These are phyloP conservation scores for Anguilla pacifica DNA, from an alignment of 2,797 vertebrate genomes.

Conservation along the genomic window DNA sequence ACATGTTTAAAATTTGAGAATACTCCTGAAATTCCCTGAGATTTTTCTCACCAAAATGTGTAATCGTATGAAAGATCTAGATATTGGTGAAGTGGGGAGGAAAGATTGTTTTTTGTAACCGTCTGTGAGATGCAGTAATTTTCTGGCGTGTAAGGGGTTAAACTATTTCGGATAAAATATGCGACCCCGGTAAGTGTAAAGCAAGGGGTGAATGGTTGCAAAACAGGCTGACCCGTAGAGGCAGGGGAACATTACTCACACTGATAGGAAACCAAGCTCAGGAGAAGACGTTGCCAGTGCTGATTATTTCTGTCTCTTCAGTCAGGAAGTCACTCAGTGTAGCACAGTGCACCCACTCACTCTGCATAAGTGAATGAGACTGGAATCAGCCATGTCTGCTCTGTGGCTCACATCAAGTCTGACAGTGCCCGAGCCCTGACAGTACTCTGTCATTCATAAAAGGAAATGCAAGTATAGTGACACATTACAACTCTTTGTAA, in stretches of 20 bases:
- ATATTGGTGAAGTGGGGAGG: not conserved
- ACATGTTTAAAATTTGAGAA: not conserved
- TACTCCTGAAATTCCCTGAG: not conserved
- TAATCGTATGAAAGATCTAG: slow-evolving; percentile 55
- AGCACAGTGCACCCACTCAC: not conserved
- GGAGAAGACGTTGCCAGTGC: not conserved
- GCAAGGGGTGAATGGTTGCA: not conserved
- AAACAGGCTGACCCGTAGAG: not conserved
- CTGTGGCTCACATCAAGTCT: not conserved
- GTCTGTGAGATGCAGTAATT: not conserved
- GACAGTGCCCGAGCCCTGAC: not conserved
- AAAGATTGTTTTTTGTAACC: not conserved
- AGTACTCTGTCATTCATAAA: not conserved
- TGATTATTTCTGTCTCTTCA: slow-evolving; percentile 15
- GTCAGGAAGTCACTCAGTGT: not conserved
- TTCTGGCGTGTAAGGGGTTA: not conserved
- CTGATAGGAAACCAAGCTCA: not conserved
- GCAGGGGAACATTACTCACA: not conserved
- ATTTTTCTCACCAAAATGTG: slow-evolving; percentile 18
- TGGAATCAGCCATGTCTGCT: not conserved
- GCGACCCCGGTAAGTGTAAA: not conserved
- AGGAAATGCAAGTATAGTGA: not conserved
- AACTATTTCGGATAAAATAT: not conserved
- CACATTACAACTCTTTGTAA: not conserved
- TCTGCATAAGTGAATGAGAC: not conserved